phyloP scores from a whole-genome alignment of 2,888 invertebrate species.

The Melieria crassipennis region DNA sequence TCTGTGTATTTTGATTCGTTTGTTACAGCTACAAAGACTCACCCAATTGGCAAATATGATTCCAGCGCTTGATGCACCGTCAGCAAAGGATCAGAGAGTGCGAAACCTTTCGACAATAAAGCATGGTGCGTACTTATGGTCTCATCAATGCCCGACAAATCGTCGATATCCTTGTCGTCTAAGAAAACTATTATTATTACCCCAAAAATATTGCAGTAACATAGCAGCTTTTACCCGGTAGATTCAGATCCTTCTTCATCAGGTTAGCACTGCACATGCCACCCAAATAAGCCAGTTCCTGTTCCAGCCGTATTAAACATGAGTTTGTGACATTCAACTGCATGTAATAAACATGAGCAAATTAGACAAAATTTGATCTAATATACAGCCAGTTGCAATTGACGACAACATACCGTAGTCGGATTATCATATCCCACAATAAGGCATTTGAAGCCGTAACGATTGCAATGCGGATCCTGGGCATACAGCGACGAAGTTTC shows the following conservation, averaged over 20 bases:
- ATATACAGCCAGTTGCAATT: background rate
- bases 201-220: background rate
- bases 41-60: constrained; percentile 86
- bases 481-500: constrained; percentile 96
- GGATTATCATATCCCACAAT: constrained; percentile 86
- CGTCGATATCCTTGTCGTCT: constrained; percentile 77
- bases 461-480: constrained; percentile 84
- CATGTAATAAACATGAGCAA: constrained; percentile 12
- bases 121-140: constrained; percentile 68
- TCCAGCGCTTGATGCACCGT: constrained; percentile 91
- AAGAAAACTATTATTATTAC: constrained; percentile 36
- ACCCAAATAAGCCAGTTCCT: constrained; percentile 88
- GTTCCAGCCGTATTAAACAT: constrained; percentile 76
- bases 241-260: constrained; percentile 81
- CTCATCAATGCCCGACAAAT: constrained; percentile 77
- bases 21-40: constrained; percentile 57
- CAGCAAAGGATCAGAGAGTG: constrained; percentile 83
- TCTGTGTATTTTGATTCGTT: background rate
- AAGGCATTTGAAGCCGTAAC: constrained; percentile 82
- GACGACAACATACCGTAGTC: constrained; percentile 58
- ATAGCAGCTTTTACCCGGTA: constrained; percentile 67
- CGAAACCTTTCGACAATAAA: constrained; percentile 88
- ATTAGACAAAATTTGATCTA: background rate
- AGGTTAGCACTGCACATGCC: constrained; percentile 92
- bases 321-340: constrained; percentile 63